Conservation (phyloP, 2,888 invertebrate genomes). For the Holacanthella duospinosa region DNA sequence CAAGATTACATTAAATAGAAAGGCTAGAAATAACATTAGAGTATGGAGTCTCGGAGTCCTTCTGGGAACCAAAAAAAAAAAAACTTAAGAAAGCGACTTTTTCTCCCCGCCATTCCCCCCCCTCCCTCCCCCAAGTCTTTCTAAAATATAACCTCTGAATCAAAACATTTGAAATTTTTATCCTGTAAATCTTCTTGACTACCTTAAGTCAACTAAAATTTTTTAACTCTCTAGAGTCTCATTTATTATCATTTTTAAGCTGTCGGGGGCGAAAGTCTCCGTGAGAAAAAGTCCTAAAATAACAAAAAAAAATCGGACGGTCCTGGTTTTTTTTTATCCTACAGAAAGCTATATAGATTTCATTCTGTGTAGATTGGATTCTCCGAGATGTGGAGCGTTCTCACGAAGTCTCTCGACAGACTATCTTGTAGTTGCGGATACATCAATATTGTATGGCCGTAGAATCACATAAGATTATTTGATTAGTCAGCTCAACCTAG, state of each 20-base stretch:
- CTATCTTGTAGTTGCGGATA: background rate
- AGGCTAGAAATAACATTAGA: slow-evolving; percentile 1
- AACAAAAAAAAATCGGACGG: background rate
- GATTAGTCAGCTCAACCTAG: slow-evolving; percentile 10
- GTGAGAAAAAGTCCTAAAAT: too few species aligned
- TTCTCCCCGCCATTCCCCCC: background rate
- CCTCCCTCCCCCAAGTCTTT: too few species aligned
- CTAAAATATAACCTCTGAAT: too few species aligned
- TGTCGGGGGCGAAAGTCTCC: too few species aligned
- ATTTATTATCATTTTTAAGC: too few species aligned
- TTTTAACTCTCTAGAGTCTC: too few species aligned
- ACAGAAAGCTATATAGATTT: background rate
- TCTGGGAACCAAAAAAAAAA: background rate
- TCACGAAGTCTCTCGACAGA: background rate
- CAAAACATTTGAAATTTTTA: too few species aligned
- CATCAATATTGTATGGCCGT: slow-evolving; percentile 17
- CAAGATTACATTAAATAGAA: background rate
- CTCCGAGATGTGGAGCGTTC: background rate
- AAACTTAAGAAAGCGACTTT: background rate
- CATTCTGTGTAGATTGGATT: slow-evolving; percentile 1
- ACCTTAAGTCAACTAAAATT: too few species aligned
- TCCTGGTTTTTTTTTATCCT: background rate
- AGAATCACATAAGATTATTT: slow-evolving; percentile 16
- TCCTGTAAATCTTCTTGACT: too few species aligned
- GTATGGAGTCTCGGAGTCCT: background rate